phyloP scores from a whole-genome alignment of 2,888 invertebrate genomes.

The Diabrotica balteata region DNA sequence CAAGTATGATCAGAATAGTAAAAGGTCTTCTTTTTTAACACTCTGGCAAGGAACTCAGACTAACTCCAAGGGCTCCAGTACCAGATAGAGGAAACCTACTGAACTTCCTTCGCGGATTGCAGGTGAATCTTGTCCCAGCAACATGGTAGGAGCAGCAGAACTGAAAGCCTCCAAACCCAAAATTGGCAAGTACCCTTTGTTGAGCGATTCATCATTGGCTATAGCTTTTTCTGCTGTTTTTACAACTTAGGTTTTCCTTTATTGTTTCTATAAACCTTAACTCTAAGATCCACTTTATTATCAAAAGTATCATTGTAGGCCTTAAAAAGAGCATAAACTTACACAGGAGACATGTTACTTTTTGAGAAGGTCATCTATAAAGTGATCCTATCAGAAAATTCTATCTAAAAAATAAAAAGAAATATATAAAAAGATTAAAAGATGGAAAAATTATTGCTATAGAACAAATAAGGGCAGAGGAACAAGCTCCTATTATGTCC shows the following conservation, averaged over 20 bases:
- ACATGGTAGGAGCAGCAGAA: constrained; percentile 78
- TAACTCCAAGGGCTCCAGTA: constrained; percentile 89
- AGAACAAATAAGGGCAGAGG: no score
- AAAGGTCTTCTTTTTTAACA: constrained; percentile 73
- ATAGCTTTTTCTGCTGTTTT: constrained; percentile 84
- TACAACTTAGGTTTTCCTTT: constrained; percentile 97
- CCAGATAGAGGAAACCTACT: constrained; percentile 92
- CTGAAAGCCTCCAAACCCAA: constrained; percentile 83
- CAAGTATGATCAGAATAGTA: constrained; percentile 95
- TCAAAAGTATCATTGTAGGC: constrained; percentile 74
- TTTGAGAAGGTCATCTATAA: no score
- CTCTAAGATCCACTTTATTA: constrained; percentile 91
- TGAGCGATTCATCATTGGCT: constrained; percentile 80
- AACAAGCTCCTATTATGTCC: no score
- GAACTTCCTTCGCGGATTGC: constrained; percentile 76
- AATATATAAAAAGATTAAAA: no score
- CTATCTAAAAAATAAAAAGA: no score
- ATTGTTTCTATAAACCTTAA: constrained; percentile 94
- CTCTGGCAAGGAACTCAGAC: constrained; percentile 83
- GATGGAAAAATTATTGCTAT: no score
- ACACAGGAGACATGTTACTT: constrained; percentile 73
- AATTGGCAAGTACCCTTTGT: constrained; percentile 96
- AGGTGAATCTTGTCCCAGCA: constrained; percentile 82
- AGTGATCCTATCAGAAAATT: no score
- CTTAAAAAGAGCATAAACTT: constrained; percentile 89